A percentile compares a stretch with the other conserved stretches of the same genome.
phyloP scores from a whole-genome alignment of 2,888 invertebrate genomes.

The Mythimna lalbum region DNA sequence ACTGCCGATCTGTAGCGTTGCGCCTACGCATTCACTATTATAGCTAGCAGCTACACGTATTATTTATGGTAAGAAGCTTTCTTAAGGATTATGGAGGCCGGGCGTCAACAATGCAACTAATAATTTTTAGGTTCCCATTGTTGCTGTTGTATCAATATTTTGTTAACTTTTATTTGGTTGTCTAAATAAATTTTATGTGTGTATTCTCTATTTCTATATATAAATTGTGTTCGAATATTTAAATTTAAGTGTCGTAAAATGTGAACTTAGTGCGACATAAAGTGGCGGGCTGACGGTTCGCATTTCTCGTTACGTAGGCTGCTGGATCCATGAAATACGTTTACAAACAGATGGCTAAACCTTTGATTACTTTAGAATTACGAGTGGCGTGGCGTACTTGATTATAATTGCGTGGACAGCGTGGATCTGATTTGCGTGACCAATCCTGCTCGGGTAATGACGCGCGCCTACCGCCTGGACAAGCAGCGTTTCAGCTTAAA shows the following conservation, averaged over 20 bases:
- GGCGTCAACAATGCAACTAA: conserved; percentile 86
- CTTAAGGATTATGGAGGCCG: conserved; percentile 87
- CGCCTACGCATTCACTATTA: conserved; percentile 86
- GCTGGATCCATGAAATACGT: conserved; percentile 68
- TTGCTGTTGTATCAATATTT: conserved; percentile 70
- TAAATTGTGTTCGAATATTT: conserved; percentile 64
- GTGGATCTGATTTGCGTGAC: conserved; percentile 89
- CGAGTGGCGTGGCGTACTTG: conserved; percentile 85
- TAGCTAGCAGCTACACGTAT: conserved; percentile 88
- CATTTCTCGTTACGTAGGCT: conserved; percentile 66
- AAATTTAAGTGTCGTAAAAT: conserved; percentile 65
- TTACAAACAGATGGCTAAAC: conserved; percentile 82
- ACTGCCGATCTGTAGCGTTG: conserved; percentile 85
- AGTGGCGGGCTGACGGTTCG: conserved; percentile 63
- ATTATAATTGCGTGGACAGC: conserved; percentile 90
- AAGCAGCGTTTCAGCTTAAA: conserved; percentile 67
- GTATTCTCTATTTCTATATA: conserved; percentile 60
- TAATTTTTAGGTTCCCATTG: conserved; percentile 75
- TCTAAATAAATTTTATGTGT: conserved; percentile 63
- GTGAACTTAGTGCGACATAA: conserved; percentile 67
- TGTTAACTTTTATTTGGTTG: conserved; percentile 70
- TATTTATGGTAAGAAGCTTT: conserved; percentile 91
- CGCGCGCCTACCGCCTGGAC: conserved; percentile 80
- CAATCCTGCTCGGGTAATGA: conserved; percentile 86
- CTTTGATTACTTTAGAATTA: conserved; percentile 90